Conservation (phyloP, 1,140 invertebrate genomes). For the Drosophila equinoxialis region DNA sequence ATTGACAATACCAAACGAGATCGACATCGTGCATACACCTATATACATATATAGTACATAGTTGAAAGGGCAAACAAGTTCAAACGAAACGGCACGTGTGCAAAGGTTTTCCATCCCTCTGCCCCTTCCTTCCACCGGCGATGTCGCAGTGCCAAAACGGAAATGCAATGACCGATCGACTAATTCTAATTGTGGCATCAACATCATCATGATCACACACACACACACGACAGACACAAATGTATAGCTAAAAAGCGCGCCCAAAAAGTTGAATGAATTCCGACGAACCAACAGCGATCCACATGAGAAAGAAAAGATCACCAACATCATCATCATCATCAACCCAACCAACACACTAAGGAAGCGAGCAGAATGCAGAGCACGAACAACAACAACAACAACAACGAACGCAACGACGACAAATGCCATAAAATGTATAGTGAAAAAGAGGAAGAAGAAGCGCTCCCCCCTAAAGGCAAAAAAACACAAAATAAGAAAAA, state of each 20-base stretch:
- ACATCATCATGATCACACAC: constrained; percentile 37
- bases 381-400: background rate
- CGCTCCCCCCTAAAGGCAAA: constrained; percentile 5
- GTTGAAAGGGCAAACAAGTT: background rate
- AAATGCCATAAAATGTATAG: background rate
- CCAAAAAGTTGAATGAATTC: constrained; percentile 77
- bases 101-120: background rate
- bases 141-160: constrained; percentile 66
- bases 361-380: constrained; percentile 19
- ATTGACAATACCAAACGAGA: background rate
- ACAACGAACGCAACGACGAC: no score
- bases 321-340: constrained; percentile 1
- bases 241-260: constrained; percentile 24
- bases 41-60: background rate
- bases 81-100: constrained; percentile 3
- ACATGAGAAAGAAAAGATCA: constrained; percentile 24
- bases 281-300: constrained; percentile 29
- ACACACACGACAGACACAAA: constrained; percentile 20
- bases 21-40: background rate
- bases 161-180: constrained; percentile 66
- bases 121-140: background rate
- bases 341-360: constrained; percentile 5
- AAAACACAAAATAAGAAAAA: constrained; percentile 15
- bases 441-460: background rate
- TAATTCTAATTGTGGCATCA: constrained; percentile 67